A percentile compares a stretch with the other conserved stretches of the same genome.
Conservation (phyloP, 1,140 invertebrate species). For the Euschistus heros region DNA sequence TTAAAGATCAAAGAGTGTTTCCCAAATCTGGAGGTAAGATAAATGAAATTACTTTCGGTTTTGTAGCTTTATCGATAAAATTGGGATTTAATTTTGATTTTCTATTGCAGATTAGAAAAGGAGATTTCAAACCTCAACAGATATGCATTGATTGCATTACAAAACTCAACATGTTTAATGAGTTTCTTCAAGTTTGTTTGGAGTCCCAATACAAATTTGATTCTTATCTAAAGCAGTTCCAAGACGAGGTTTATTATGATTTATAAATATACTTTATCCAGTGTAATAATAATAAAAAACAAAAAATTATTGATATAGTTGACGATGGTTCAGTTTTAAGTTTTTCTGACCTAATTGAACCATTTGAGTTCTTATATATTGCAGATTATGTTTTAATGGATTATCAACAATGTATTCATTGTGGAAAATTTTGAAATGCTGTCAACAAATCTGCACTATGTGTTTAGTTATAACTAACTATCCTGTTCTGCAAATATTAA, state of each 20-base stretch:
- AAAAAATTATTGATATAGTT: neutral
- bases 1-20: constrained; percentile 20
- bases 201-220: constrained; percentile 30
- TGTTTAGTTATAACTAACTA: too few species aligned
- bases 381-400: too few species aligned
- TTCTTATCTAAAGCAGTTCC: constrained; percentile 12
- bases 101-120: constrained; percentile 27
- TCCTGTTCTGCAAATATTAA: too few species aligned
- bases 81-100: too few species aligned
- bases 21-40: constrained; percentile 12
- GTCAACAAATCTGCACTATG: too few species aligned
- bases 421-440: too few species aligned
- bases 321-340: neutral
- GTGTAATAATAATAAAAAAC: too few species aligned
- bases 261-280: too few species aligned
- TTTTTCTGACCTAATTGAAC: neutral
- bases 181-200: constrained; percentile 28
- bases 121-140: constrained; percentile 30
- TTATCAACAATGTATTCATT: too few species aligned
- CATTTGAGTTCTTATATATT: too few species aligned
- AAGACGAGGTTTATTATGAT: neutral
- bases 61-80: too few species aligned
- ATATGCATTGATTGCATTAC: constrained; percentile 29
- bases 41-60: neutral
- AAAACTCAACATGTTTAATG: constrained; percentile 30